Evolutionary conservation across 2,797 vertebrate genomes (phyloP).

Genomic region (Schizothorax lantsangensis): DNA sequence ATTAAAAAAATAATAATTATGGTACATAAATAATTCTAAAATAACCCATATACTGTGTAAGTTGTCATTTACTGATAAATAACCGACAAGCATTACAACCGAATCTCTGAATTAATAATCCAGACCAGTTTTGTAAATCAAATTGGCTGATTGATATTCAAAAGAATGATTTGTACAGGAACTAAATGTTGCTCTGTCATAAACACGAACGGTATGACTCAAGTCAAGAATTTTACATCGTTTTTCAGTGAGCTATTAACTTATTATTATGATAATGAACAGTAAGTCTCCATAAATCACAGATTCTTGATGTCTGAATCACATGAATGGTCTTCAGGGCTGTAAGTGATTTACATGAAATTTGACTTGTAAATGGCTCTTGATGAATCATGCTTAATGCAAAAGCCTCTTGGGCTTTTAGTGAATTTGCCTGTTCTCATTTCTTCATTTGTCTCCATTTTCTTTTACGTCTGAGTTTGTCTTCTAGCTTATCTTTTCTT

Average conservation of each 20-base stretch:
- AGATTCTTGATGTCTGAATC: conserved; percentile 8
- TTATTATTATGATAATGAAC: neutral
- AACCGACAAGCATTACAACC: neutral
- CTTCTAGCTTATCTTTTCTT: conserved; percentile 55
- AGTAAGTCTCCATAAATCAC: neutral
- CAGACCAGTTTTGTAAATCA: neutral
- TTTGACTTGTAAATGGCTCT: conserved; percentile 30
- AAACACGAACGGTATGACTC: neutral
- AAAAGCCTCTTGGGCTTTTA: neutral
- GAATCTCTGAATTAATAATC: neutral
- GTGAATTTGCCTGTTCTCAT: conserved; percentile 18
- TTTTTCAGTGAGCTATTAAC: neutral
- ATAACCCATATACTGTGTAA: neutral
- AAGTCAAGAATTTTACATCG: neutral
- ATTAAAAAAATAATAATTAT: neutral
- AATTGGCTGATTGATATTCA: neutral
- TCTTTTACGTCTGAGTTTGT: conserved; percentile 41
- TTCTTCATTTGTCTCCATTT: conserved; percentile 40
- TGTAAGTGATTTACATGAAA: conserved; percentile 6
- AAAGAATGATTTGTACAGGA: neutral
- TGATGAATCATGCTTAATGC: neutral
- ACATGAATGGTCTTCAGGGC: neutral
- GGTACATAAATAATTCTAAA: neutral
- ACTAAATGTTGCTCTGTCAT: neutral
- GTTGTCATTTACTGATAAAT: too few species aligned